These are phyloP conservation scores for Tachysurus vachellii DNA, from an alignment of 2,113 vertebrate genomes.

Conservation along the genomic window DNA sequence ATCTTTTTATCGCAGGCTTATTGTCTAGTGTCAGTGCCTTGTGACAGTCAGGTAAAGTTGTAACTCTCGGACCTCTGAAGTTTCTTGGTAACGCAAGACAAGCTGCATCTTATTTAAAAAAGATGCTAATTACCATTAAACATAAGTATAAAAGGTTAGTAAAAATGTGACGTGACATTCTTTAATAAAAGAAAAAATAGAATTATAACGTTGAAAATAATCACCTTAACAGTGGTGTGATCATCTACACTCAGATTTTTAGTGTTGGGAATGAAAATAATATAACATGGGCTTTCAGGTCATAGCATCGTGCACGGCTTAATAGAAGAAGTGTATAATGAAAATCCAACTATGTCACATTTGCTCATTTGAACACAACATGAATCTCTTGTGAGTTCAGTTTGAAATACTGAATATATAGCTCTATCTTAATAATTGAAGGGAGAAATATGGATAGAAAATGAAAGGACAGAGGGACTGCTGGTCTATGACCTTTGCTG, in stretches of 20 bases:
- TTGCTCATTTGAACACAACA: not conserved
- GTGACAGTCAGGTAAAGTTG: not conserved
- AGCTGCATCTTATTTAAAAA: not conserved
- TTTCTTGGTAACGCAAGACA: not conserved
- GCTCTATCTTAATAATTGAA: not conserved
- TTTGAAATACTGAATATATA: not conserved
- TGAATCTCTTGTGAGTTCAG: not conserved
- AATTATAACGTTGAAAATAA: not conserved
- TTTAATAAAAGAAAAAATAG: not conserved
- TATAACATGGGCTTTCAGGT: not conserved
- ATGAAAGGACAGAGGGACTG: constrained; percentile 30
- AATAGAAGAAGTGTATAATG: not conserved
- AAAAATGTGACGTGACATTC: not conserved
- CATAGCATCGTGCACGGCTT: not conserved
- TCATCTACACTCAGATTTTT: not conserved
- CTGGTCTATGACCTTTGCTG: constrained; percentile 66
- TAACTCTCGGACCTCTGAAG: no score
- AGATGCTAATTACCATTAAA: not conserved
- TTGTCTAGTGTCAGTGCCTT: not conserved
- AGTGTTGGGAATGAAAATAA: not conserved
- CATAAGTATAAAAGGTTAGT: not conserved
- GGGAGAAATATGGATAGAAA: not conserved
- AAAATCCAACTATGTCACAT: not conserved
- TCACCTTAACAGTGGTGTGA: not conserved
- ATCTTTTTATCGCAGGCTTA: not conserved